Conservation (phyloP, 2,113 vertebrate species). For the Labeo rohita region DNA sequence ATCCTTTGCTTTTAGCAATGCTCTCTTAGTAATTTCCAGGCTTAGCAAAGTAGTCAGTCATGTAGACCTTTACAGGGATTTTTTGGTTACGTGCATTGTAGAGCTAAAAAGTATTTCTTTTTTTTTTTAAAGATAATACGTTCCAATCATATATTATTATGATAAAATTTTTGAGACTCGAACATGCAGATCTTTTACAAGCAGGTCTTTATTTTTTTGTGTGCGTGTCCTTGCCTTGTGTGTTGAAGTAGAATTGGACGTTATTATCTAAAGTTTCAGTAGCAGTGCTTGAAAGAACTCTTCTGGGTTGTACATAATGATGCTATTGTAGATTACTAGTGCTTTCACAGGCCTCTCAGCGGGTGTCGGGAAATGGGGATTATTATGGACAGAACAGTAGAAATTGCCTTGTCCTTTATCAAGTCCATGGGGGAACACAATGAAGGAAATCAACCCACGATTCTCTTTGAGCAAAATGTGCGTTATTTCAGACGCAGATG, state of each 20-base stretch:
- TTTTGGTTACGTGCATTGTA: background rate
- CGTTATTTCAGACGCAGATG: background rate
- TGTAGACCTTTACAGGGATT: background rate
- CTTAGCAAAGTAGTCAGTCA: background rate
- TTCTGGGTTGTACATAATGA: slow-evolving; percentile 42
- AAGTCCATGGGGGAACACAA: slow-evolving; percentile 33
- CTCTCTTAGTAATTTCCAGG: background rate
- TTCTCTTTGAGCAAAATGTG: slow-evolving; percentile 20
- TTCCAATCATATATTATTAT: background rate
- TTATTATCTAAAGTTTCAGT: slow-evolving; percentile 40
- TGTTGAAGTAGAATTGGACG: background rate
- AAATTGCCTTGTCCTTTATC: slow-evolving; percentile 38
- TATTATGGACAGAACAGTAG: slow-evolving; percentile 44
- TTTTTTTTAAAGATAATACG: background rate
- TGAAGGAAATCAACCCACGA: slow-evolving; percentile 30
- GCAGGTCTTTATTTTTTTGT: background rate
- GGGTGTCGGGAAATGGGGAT: slow-evolving; percentile 48
- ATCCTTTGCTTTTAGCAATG: background rate
- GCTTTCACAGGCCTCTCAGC: slow-evolving; percentile 37
- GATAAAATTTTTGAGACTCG: background rate
- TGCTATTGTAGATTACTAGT: slow-evolving; percentile 34
- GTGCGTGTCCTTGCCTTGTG: background rate
- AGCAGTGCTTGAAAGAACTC: slow-evolving; percentile 18
- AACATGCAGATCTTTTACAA: background rate
- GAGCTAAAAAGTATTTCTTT: background rate